Percentiles rank a stretch among this genome's conserved stretches.
These are phyloP conservation scores for Ptychoptera contaminata DNA, from an alignment of 2,888 invertebrate genomes.

Conservation along the genomic window DNA sequence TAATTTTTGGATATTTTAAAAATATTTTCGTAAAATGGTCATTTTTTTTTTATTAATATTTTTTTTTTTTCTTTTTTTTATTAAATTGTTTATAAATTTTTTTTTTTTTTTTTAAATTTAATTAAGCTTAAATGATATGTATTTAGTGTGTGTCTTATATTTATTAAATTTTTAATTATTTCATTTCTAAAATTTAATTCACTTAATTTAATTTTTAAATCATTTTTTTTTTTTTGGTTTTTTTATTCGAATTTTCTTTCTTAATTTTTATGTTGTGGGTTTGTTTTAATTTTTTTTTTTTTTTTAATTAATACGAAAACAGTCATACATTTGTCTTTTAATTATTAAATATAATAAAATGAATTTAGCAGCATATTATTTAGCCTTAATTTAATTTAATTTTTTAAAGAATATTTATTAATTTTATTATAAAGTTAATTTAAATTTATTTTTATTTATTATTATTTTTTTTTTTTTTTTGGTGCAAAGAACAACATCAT, in stretches of 20 bases:
- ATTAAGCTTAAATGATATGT: slow-evolving; percentile 15
- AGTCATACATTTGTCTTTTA: slow-evolving; percentile 2
- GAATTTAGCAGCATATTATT: too few species aligned
- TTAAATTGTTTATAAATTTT: background rate
- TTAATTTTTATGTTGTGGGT: background rate
- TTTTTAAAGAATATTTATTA: too few species aligned
- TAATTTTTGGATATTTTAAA: background rate
- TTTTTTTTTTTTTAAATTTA: background rate
- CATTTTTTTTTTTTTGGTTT: background rate
- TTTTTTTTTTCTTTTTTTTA: slow-evolving; percentile 1
- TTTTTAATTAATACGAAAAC: slow-evolving; percentile 2
- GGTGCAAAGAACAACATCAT: too few species aligned
- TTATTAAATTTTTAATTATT: background rate
- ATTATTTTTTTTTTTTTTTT: too few species aligned
- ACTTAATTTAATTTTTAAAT: background rate
- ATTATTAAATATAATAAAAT: too few species aligned
- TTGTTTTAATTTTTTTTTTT: background rate
- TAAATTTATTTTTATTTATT: too few species aligned
- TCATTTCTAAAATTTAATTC: slow-evolving; percentile 1
- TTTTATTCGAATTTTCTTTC: background rate
- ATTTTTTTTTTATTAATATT: slow-evolving; percentile 9
- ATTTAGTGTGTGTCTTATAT: slow-evolving; percentile 4
- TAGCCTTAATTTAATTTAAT: too few species aligned
- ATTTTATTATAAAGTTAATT: too few species aligned
- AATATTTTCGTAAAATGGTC: slow-evolving; percentile 12